Evolutionary conservation across 2,113 vertebrate genomes (phyloP).

Genomic region (Pogona vitticeps): DNA sequence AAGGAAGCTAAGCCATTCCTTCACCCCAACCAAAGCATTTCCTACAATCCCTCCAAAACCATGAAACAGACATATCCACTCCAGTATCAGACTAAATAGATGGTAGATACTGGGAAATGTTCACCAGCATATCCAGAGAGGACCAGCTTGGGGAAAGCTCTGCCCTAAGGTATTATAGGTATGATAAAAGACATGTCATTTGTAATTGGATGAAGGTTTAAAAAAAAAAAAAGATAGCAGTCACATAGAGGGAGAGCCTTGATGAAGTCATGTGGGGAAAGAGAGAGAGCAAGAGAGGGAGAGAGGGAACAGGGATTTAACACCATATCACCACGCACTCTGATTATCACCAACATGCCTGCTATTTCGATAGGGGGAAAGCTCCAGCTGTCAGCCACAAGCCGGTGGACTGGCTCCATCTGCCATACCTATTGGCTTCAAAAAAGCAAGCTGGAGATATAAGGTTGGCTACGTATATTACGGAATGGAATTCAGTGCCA

Average conservation of each 20-base stretch:
- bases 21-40: background rate
- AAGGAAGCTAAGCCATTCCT: slow-evolving; percentile 3
- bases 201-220: background rate
- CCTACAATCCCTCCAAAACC: background rate
- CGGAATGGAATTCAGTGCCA: background rate
- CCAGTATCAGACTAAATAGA: background rate
- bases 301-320: background rate
- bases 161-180: background rate
- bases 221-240: too few relatives aligned
- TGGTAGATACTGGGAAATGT: background rate
- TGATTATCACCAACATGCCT: background rate
- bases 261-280: too few relatives aligned
- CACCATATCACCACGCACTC: background rate
- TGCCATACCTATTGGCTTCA: background rate
- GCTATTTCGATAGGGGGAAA: background rate
- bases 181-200: background rate
- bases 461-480: background rate
- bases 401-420: background rate
- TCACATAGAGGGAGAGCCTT: too few relatives aligned
- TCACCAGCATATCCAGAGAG: background rate
- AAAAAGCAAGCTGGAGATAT: background rate
- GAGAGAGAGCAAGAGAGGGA: too few relatives aligned
- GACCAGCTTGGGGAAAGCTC: background rate
- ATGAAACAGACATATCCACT: background rate
- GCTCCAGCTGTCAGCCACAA: background rate